Base-by-base conservation (phyloP, 2,797 vertebrate genomes). In the Fratercula arctica region DNA sequence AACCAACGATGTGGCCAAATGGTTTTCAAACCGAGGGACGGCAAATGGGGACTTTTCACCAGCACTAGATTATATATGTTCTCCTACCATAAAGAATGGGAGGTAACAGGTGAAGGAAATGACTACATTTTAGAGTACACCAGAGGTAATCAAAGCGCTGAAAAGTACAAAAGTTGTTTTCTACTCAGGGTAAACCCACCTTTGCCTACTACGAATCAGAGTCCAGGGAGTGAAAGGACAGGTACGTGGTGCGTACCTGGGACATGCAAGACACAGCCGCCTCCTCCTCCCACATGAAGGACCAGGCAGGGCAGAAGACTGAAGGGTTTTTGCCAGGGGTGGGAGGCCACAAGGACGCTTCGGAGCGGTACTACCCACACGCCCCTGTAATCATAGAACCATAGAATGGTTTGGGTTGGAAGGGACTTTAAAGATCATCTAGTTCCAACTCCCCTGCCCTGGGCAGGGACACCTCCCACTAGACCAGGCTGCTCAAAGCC, bases 221-320 rank as follows among this genome's bases (percentile, higher is more conserved):
- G 48, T 7, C 12, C 46, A 13, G 33, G 13, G 33, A 24, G 46
- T 0, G 0, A 39, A 51, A 54, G 68, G 25, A 28, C 28, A 1
- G 0, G 6, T 3, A 15, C 0, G 1, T 1, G 13, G 25, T 10
- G 16, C 0, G 26, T 1, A 2, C 14, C 0, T 1, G 20, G 41
- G 63, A 18, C 3, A 1, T 0, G 46, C 0, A 16, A 12, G 53
- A 29, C 33, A 5, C 16, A 18, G 57, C 37, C 15, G 57, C 37
- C 15, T 7, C 26, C 68, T 80, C 37, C 81, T 50, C 59, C 31
- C 5, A 6, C 46, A n/a, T 4, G 35, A 13, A 3, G 5, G 50
- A 6, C 26, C 4, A 1, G 16, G 61, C 19, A 54, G 50, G 16
- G 31, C 79, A 29, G 41, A n/a, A 13, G 24, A 11, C 28, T 1